These are phyloP conservation scores for Crotalus horridus DNA, from an alignment of 2,113 vertebrate genomes.

Conservation along the genomic window DNA sequence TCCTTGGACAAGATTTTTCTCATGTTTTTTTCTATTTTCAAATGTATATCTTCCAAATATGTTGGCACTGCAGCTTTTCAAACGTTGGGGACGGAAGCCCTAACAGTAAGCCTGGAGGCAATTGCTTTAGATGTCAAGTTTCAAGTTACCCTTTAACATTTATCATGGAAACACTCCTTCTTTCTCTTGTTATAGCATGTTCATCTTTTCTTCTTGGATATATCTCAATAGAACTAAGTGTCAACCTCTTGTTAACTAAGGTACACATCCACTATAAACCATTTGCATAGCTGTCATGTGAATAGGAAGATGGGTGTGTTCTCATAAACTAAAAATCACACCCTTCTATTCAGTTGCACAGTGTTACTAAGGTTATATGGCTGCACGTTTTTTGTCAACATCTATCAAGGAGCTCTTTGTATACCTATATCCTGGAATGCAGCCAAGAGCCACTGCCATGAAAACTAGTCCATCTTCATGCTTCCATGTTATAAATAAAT, in stretches of 20 bases:
- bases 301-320: neutral
- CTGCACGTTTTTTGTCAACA: neutral
- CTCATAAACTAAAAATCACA: neutral
- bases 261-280: neutral
- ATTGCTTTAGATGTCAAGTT: neutral
- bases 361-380: neutral
- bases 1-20: neutral
- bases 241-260: neutral
- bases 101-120: neutral
- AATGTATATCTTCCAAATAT: neutral
- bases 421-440: neutral
- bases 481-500: neutral
- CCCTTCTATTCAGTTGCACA: neutral
- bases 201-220: neutral
- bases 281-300: neutral
- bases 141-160: neutral
- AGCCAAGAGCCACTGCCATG: neutral
- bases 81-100: neutral
- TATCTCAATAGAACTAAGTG: neutral
- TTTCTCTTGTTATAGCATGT: neutral
- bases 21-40: neutral
- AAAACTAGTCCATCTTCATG: neutral
- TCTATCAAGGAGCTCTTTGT: conserved; percentile 11
- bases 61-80: neutral
- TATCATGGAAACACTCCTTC: neutral